Evolutionary conservation across 2,113 vertebrate species (phyloP).

Genomic region (Microcebus murinus): DNA sequence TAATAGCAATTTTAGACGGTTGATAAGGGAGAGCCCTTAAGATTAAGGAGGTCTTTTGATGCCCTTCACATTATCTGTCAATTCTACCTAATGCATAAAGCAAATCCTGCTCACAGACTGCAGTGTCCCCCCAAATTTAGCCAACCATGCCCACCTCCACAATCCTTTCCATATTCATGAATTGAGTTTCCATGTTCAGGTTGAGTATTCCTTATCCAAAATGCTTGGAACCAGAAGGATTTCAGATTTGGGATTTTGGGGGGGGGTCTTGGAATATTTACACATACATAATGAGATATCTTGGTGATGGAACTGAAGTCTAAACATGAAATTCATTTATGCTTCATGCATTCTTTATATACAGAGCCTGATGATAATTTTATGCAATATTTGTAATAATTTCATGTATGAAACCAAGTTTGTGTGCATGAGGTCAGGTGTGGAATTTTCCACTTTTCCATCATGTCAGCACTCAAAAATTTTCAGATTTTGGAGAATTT

Average conservation of each 20-base stretch:
- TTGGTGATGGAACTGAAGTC: background rate
- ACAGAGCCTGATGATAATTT: background rate
- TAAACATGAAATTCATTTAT: background rate
- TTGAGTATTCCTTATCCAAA: background rate
- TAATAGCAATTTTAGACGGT: background rate
- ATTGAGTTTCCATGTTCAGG: background rate
- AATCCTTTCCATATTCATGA: background rate
- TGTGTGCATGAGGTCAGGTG: background rate
- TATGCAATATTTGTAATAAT: background rate
- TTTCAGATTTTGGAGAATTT: background rate
- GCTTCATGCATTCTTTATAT: background rate
- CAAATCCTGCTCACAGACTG: background rate
- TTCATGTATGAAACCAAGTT: background rate
- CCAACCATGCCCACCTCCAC: background rate
- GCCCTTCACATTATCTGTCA: background rate
- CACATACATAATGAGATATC: background rate
- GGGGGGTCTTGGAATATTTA: background rate
- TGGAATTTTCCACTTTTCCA: background rate
- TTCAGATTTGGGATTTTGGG: background rate
- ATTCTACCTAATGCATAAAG: slow-evolving; percentile 3
- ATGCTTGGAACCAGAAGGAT: background rate
- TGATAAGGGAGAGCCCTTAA: background rate
- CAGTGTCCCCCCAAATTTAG: background rate
- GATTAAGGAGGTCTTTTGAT: background rate
- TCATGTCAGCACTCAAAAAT: background rate